Percentiles rank a stretch among this genome's conserved stretches.
Conservation (phyloP, 2,888 invertebrate genomes). For the Synanthedon formicaeformis region DNA sequence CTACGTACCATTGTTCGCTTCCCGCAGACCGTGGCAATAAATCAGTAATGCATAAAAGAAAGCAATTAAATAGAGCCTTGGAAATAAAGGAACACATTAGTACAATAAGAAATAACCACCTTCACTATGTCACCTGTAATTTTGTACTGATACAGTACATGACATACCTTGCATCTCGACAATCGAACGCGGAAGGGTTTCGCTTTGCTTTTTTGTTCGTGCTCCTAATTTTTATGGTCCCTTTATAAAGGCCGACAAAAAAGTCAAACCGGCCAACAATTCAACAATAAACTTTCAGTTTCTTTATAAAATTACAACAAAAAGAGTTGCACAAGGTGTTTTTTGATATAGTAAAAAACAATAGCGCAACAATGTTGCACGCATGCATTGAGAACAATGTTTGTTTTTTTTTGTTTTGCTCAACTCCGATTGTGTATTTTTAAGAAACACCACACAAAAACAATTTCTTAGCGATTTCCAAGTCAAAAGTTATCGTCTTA, state of each 20-base stretch:
- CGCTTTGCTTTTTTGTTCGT: conserved; percentile 45
- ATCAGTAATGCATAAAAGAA: conserved; percentile 64
- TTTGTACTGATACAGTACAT: conserved; percentile 44
- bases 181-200: conserved; percentile 62
- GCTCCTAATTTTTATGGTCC: conserved; percentile 59
- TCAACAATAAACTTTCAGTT: conserved; percentile 65
- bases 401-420: no score
- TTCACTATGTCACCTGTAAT: conserved; percentile 66
- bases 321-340: conserved; percentile 47
- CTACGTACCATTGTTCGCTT: conserved; percentile 21
- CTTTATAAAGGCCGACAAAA: conserved; percentile 44
- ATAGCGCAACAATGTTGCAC: conserved; percentile 4
- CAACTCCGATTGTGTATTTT: no score
- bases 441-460: no score
- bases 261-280: conserved; percentile 30
- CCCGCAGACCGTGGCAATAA: conserved; percentile 39
- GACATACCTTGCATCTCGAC: conserved; percentile 29
- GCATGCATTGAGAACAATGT: no score
- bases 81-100: conserved; percentile 54
- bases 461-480: no score
- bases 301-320: conserved; percentile 59
- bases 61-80: conserved; percentile 43
- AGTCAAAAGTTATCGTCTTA: no score
- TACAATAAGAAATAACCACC: conserved; percentile 49
- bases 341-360: conserved; percentile 57